Base-by-base conservation (phyloP, 2,888 invertebrate genomes). In the Latrodectus elegans region DNA sequence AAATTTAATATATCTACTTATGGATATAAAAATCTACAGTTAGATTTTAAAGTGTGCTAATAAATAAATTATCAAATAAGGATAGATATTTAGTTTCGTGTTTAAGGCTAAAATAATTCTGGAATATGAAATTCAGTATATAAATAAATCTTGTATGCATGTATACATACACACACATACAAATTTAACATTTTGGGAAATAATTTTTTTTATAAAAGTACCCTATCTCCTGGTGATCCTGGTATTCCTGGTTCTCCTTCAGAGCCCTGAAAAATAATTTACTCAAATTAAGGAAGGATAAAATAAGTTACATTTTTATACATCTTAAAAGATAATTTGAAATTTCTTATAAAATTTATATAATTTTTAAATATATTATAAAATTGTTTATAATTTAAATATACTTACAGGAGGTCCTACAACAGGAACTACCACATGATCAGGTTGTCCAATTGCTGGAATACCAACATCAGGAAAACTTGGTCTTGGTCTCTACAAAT, bases 331-430 rank as follows among this genome's bases (percentile, higher is more conserved):
- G 6, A 6, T 38, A 38, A 38, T 38, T 38, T 38, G 38, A 38
- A 38, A 38, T 22, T 70, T 15, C 26, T 70, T 70, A 22, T 6
- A 8, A 70, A 14, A 55, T 10, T 60, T 11, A 60, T 14, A 8
- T 15, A 60, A 60, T 11, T 4, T 15, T 60, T 11, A 6, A 60
- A 15, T 15, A 60, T 10, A 60, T 60, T 60, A 15, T 60, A 6
- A 10, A 70, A 22, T 22, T 22, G 26, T 38, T 38, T 70, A 11
- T 15, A 70, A 17, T 38, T 17, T 15, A 38, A 38, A 26, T 74
- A 77, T 15, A 72, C 84, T 84, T 71, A 84, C 84, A 77, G 84
- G 84, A 71, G 84, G 84, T 52, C 84, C 84, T n/a, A 84, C 77
- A 17, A 84, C 84, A 65, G 84, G 84, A 64, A 84, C 77, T 4